Evolutionary conservation across 2,797 vertebrate species (phyloP), one percentile per base, ranked within the genome.

Genomic region (Schizopygopsis malacanthus): DNA sequence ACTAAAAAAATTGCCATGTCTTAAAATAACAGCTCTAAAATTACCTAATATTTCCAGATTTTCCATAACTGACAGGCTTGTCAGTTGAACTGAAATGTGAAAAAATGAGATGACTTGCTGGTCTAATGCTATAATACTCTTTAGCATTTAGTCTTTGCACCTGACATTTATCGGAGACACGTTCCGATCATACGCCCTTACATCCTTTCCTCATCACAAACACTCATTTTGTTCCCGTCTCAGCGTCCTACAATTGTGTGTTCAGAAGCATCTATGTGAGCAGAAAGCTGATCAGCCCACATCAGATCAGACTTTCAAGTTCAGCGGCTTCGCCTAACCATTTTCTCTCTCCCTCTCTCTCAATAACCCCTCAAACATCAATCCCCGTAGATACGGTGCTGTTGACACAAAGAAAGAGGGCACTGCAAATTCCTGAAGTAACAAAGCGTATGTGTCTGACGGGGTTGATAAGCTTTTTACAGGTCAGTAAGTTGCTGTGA

Each of bases 261-360:
- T 92, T 93, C 92, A 94, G 92, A 94, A 93, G 93, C 94, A 90
- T 92, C 80, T 89, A 92, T 90, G 89, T 91, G 93, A 93, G 93
- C 92, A 87, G 92, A 88, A 90, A 92, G 90, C 93, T 94, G 94
- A 93, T 93, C 93, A 94, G 91, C 92, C 91, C 86, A 89, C 92
- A 94, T 94, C 94, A 93, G 91, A 94, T 94, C 94, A 93, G 91
- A 94, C 93, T 93, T 94, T 93, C 92, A 89, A 91, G 91, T 94
- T 94, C 91, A 90, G 94, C 93, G 91, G 91, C 94, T 94, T 91
- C 90, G 94, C 93, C 91, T 90, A 67, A 20, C 71, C 65, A 9
- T 52, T 76, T 28, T 65, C 56, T 79, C 39, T 81, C 70, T 25
- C 52, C 33, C 86, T 65, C 81, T 16, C 22, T 86, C 56, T 82